phyloP scores from a whole-genome alignment of 2,113 vertebrate species.

The Microtus ochrogaster region DNA sequence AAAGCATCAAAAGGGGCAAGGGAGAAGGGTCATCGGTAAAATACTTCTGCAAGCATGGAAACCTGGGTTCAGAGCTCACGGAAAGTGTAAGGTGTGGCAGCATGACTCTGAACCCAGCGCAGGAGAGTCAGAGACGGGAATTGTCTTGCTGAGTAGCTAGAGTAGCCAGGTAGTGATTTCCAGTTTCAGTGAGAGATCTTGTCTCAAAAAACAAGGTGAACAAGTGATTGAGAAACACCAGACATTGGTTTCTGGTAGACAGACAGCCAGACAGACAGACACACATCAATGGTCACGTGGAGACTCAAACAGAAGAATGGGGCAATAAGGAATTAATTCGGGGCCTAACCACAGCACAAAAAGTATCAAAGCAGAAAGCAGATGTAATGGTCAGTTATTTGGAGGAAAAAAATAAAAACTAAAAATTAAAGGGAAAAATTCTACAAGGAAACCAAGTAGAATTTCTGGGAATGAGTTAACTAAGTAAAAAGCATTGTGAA shows the following conservation, averaged over 20 bases:
- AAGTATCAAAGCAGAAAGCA: neutral
- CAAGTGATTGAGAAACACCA: neutral
- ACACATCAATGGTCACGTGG: neutral
- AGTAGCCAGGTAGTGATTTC: neutral
- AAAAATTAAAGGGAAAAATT: neutral
- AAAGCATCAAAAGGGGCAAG: neutral
- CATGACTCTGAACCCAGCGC: neutral
- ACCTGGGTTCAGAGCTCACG: neutral
- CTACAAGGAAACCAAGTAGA: neutral
- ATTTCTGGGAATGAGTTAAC: neutral
- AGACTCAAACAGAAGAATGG: neutral
- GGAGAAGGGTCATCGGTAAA: neutral
- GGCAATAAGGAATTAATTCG: neutral
- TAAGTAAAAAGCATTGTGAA: neutral
- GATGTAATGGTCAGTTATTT: neutral
- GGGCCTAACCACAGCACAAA: neutral
- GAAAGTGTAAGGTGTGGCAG: neutral
- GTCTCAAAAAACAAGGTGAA: no score
- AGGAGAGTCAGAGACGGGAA: neutral
- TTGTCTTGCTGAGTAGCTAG: neutral
- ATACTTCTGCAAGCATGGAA: no score
- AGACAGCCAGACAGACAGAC: no score
- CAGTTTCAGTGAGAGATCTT: neutral
- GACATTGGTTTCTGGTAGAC: neutral
- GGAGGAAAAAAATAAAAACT: neutral